Conservation (phyloP, 2,797 vertebrate species). For the Staurois parvus region DNA sequence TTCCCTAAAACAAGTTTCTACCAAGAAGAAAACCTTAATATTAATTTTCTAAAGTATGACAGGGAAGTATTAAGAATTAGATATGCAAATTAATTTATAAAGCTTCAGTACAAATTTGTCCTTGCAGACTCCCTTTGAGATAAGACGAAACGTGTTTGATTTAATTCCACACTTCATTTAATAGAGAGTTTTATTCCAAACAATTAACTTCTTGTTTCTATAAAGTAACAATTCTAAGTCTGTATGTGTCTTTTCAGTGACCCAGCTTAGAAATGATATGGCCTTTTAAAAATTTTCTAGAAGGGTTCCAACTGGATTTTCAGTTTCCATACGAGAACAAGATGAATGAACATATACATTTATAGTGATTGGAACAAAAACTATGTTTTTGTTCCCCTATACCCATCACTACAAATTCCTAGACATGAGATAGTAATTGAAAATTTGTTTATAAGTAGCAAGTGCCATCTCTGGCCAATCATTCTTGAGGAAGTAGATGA, state of each 20-base stretch:
- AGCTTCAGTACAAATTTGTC: slow-evolving; percentile 54
- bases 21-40: slow-evolving; percentile 27
- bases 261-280: background rate
- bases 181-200: slow-evolving; percentile 50
- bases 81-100: slow-evolving; percentile 58
- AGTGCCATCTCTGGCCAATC: no score
- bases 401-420: no score
- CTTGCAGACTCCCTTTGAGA: slow-evolving; percentile 56
- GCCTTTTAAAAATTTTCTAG: background rate
- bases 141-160: slow-evolving; percentile 54
- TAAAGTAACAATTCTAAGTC: slow-evolving; percentile 31
- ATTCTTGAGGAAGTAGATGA: no score
- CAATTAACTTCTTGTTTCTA: slow-evolving; percentile 46
- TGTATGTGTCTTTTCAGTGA: slow-evolving; percentile 15
- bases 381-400: no score
- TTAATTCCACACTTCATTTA: slow-evolving; percentile 54
- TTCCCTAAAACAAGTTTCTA: background rate
- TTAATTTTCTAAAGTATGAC: slow-evolving; percentile 30
- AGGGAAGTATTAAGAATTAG: slow-evolving; percentile 33
- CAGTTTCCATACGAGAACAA: background rate
- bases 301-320: background rate
- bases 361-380: no score
- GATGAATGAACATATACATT: background rate
- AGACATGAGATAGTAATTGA: no score
- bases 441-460: no score